Evolutionary conservation across 2,113 vertebrate genomes (phyloP).

Genomic region (Menura novaehollandiae): DNA sequence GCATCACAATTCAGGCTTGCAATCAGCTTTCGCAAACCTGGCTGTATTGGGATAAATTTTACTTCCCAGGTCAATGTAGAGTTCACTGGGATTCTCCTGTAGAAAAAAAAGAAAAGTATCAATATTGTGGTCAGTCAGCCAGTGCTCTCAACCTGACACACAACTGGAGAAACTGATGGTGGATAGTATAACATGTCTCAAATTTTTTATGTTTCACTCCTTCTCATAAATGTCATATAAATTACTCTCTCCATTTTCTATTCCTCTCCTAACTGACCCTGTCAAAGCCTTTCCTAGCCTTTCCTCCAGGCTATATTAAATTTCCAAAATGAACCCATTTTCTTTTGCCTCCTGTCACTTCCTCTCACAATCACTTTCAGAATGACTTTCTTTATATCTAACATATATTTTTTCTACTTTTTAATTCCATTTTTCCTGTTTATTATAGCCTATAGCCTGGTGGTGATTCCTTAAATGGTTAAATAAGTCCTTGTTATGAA

Average conservation of each 20-base stretch:
- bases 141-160: neutral
- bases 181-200: neutral
- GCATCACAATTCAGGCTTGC: slow-evolving; percentile 84
- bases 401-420: neutral
- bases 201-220: neutral
- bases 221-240: neutral
- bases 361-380: neutral
- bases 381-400: neutral
- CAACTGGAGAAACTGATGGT: neutral
- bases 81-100: slow-evolving; percentile 77
- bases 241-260: neutral
- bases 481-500: neutral
- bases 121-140: neutral
- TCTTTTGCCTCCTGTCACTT: neutral
- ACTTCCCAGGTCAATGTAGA: slow-evolving; percentile 82
- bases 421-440: neutral
- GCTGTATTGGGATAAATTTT: slow-evolving; percentile 68
- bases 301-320: slow-evolving; percentile 8
- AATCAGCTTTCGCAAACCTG: slow-evolving; percentile 81
- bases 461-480: neutral
- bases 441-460: neutral
- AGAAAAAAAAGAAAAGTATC: neutral
- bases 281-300: neutral
- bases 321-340: neutral
- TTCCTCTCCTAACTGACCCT: neutral